A percentile compares a stretch with the other conserved stretches of the same genome.
Evolutionary conservation across 2,113 vertebrate genomes (phyloP).

Genomic region (Hippoglossus stenolepis): DNA sequence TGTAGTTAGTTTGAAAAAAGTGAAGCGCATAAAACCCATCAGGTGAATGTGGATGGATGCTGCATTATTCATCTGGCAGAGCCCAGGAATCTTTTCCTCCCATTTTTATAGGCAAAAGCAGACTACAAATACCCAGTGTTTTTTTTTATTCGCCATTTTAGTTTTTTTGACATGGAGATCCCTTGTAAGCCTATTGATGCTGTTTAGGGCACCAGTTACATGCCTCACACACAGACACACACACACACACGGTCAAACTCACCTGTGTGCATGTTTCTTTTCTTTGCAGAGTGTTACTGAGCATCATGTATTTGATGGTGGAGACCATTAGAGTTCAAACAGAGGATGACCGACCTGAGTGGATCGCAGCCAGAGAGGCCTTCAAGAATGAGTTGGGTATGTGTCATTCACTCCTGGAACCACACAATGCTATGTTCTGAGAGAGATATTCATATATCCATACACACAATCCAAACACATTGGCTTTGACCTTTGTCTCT

Average conservation of each 20-base stretch:
- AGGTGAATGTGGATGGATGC: constrained; percentile 28
- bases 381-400: constrained; percentile 92
- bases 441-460: neutral
- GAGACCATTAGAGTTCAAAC: constrained; percentile 90
- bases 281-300: constrained; percentile 90
- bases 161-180: too few species aligned
- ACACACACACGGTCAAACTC: neutral
- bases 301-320: constrained; percentile 97
- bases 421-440: neutral
- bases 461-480: neutral
- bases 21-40: constrained; percentile 10
- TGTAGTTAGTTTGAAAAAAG: constrained; percentile 40
- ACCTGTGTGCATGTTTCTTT: constrained; percentile 10
- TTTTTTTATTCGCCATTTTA: too few species aligned
- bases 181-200: neutral
- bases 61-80: neutral
- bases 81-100: neutral
- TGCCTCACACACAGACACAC: too few species aligned
- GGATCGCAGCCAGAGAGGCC: constrained; percentile 87
- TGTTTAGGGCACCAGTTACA: too few species aligned
- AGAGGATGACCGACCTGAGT: constrained; percentile 86
- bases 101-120: neutral
- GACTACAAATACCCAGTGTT: neutral
- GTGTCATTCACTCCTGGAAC: constrained; percentile 11
- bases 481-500: neutral